Conservation (phyloP, 2,888 invertebrate genomes). For the Hedychridium roseum region DNA sequence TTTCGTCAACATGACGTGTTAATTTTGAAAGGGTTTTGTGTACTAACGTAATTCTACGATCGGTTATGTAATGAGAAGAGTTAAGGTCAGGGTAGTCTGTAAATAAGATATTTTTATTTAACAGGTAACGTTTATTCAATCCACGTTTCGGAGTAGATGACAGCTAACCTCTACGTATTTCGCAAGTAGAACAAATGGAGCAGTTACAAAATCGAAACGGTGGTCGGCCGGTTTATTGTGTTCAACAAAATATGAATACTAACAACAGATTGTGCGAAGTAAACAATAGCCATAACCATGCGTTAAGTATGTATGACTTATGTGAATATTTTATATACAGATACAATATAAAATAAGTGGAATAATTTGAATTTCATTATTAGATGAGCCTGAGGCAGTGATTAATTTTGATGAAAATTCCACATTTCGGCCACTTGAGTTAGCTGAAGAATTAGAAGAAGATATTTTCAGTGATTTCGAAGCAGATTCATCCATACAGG, state of each 20-base stretch:
- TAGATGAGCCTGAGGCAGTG: constrained; percentile 30
- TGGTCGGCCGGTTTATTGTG: constrained; percentile 13
- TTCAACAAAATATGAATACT: constrained; percentile 11
- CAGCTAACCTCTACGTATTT: too few relatives aligned
- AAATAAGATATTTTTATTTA: too few relatives aligned
- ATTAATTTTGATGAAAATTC: constrained; percentile 27
- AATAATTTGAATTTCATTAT: constrained; percentile 1
- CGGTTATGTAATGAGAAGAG: too few relatives aligned
- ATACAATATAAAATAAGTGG: not conserved
- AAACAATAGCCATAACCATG: constrained; percentile 20
- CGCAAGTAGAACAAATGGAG: constrained; percentile 29
- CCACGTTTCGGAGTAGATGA: too few relatives aligned
- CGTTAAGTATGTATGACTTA: constrained; percentile 22
- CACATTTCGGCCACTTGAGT: constrained; percentile 10
- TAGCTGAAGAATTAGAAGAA: constrained; percentile 26
- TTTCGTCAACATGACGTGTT: too few relatives aligned
- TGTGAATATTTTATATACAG: not conserved
- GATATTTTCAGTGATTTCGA: constrained; percentile 31
- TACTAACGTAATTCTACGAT: too few relatives aligned
- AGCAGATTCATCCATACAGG: constrained; percentile 18
- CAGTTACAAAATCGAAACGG: constrained; percentile 15
- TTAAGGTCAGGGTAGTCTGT: too few relatives aligned
- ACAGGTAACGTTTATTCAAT: too few relatives aligned
- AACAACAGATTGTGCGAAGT: constrained; percentile 16
- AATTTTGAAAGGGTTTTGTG: too few relatives aligned